These are phyloP conservation scores for Oreortyx pictus DNA, from an alignment of 2,797 vertebrate species.

Conservation along the genomic window DNA sequence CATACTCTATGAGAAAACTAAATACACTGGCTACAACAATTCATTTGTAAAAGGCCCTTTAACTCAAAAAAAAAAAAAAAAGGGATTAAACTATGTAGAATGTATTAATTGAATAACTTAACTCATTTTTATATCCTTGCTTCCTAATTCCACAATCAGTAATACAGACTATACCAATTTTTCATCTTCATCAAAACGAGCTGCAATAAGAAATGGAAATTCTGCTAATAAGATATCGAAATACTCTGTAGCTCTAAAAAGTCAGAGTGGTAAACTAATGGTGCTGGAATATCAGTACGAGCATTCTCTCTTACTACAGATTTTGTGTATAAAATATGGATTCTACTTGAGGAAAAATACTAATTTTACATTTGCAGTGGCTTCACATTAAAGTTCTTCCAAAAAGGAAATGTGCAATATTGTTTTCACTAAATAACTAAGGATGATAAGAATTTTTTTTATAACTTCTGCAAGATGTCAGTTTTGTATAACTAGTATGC, in stretches of 20 bases:
- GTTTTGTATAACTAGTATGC: neutral
- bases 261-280: constrained; percentile 67
- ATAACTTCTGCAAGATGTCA: neutral
- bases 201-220: constrained; percentile 74
- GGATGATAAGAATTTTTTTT: neutral
- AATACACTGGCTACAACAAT: constrained; percentile 70
- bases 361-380: constrained; percentile 7
- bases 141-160: constrained; percentile 68
- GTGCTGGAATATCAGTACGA: constrained; percentile 47
- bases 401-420: neutral
- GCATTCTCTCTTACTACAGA: neutral
- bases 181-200: constrained; percentile 71
- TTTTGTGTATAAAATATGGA: constrained; percentile 6
- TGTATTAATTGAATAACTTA: constrained; percentile 72
- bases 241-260: constrained; percentile 46
- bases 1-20: constrained; percentile 60
- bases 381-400: neutral
- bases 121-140: constrained; percentile 60
- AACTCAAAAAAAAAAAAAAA: constrained; percentile 52
- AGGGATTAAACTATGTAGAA: constrained; percentile 45
- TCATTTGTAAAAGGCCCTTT: constrained; percentile 71
- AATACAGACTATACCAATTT: constrained; percentile 60
- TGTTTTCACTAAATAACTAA: neutral
- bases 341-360: constrained; percentile 27
- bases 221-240: constrained; percentile 51